Evolutionary conservation across 2,888 invertebrate genomes (phyloP).

Genomic region (Rhopalosiphum nymphaeae): DNA sequence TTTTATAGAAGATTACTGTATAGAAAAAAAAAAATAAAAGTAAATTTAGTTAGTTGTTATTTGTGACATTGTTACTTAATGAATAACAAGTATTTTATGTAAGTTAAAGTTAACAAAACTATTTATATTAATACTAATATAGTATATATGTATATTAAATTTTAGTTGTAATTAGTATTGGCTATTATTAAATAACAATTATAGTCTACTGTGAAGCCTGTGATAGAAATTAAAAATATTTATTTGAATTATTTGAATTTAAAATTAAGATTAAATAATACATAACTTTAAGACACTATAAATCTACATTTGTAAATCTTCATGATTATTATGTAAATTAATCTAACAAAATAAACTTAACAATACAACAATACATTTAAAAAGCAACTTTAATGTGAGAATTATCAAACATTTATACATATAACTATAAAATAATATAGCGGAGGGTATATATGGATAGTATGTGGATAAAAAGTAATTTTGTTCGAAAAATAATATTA

Average conservation of each 20-base stretch:
- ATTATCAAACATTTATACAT: neutral
- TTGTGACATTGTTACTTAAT: no score
- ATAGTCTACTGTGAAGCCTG: neutral
- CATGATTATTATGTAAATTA: neutral
- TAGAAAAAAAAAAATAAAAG: no score
- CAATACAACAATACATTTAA: neutral
- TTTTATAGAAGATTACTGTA: no score
- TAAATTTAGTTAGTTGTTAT: no score
- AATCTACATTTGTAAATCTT: neutral
- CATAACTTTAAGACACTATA: neutral
- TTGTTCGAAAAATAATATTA: neutral
- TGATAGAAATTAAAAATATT: neutral
- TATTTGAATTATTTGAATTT: neutral
- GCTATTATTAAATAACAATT: neutral
- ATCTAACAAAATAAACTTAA: neutral
- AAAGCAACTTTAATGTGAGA: neutral
- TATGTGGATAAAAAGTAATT: neutral
- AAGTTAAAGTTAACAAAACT: no score
- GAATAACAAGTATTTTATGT: no score
- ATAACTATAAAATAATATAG: neutral
- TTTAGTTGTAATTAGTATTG: neutral
- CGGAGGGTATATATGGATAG: neutral
- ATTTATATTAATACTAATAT: no score
- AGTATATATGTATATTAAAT: no score
- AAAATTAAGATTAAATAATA: neutral